A percentile compares a stretch with the other conserved stretches of the same genome.
Conservation (phyloP, 2,888 invertebrate species). For the Agrochola lota region DNA sequence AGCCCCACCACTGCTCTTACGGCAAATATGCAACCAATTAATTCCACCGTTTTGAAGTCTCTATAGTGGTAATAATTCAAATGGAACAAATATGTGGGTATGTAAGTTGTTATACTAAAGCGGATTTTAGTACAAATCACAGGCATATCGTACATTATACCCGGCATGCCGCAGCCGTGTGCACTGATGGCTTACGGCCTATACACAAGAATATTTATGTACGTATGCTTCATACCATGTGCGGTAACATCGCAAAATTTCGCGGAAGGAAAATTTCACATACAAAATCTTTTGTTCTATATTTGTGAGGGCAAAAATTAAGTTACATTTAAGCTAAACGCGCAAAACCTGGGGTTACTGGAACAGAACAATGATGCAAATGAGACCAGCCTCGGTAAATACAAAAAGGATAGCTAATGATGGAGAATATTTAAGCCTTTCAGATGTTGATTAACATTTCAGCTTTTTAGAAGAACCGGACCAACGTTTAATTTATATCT, state of each 20-base stretch:
- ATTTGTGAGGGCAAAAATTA: slow-evolving; percentile 46
- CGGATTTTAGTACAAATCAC: slow-evolving; percentile 34
- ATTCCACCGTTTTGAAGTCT: slow-evolving; percentile 20
- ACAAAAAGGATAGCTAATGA: slow-evolving; percentile 35
- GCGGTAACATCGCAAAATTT: slow-evolving; percentile 39
- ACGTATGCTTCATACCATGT: slow-evolving; percentile 31
- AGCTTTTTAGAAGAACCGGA: slow-evolving; percentile 6
- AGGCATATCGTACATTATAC: slow-evolving; percentile 50
- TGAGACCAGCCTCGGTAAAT: slow-evolving; percentile 42
- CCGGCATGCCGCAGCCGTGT: slow-evolving; percentile 24
- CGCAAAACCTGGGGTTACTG: slow-evolving; percentile 37
- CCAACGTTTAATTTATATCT: not conserved
- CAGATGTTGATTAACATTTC: slow-evolving; percentile 35
- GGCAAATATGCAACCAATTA: slow-evolving; percentile 40
- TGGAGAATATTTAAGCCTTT: slow-evolving; percentile 42
- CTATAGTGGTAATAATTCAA: slow-evolving; percentile 31
- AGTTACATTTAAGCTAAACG: slow-evolving; percentile 44
- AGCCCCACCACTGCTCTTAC: too few relatives aligned
- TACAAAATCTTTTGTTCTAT: slow-evolving; percentile 57
- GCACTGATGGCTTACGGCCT: slow-evolving; percentile 46
- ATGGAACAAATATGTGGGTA: slow-evolving; percentile 35
- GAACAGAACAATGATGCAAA: slow-evolving; percentile 57
- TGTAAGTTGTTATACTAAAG: slow-evolving; percentile 21
- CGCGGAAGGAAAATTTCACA: slow-evolving; percentile 37
- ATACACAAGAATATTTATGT: slow-evolving; percentile 51